These are phyloP conservation scores for Monomorium pharaonis DNA, from an alignment of 1,140 invertebrate species.

Conservation along the genomic window DNA sequence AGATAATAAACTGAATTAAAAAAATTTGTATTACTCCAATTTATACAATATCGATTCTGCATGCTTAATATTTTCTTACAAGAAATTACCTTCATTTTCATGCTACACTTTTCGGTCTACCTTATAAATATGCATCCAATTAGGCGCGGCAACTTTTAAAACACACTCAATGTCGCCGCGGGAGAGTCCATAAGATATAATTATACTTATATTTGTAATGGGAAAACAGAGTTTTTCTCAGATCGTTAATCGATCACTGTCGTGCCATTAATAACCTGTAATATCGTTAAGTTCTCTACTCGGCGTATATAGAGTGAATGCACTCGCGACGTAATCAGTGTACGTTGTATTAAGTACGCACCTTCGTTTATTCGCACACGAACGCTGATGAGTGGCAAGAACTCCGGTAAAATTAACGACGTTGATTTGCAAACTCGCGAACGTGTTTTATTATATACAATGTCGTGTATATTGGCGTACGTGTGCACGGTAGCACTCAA, in stretches of 20 bases:
- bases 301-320: background rate
- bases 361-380: conserved; percentile 36
- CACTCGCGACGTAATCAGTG: conserved; percentile 12
- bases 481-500: background rate
- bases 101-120: background rate
- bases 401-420: conserved; percentile 31
- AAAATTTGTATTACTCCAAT: background rate
- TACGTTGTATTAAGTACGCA: conserved; percentile 36
- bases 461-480: background rate
- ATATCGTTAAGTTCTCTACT: conserved; percentile 44
- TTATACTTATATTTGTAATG: conserved; percentile 62
- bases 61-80: background rate
- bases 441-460: background rate
- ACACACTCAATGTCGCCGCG: conserved; percentile 7
- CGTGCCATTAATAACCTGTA: conserved; percentile 48
- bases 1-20: background rate
- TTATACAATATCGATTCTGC: background rate
- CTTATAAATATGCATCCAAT: conserved; percentile 9
- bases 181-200: conserved; percentile 26
- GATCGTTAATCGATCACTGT: conserved; percentile 60
- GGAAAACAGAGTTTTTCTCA: conserved; percentile 35
- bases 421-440: conserved; percentile 26
- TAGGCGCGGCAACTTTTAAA: conserved; percentile 46
- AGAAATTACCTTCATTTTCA: background rate
- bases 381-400: conserved; percentile 23